A percentile compares a stretch with the other conserved stretches of the same genome.
phyloP scores from a whole-genome alignment of 2,113 vertebrate genomes.

The Herpailurus yagouaroundi region DNA sequence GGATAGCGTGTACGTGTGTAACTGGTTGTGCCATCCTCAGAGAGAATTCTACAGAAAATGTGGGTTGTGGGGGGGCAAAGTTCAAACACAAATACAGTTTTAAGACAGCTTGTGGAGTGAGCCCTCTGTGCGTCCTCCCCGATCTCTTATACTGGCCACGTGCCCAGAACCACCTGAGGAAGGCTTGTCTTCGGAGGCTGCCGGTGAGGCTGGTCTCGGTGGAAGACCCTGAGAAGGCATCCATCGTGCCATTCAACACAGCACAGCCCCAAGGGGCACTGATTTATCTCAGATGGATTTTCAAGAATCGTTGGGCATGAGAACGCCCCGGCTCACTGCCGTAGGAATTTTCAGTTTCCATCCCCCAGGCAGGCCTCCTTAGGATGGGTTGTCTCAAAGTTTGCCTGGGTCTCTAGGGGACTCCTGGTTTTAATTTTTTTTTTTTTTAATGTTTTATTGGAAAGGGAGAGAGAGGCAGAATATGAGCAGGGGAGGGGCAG shows the following conservation, averaged over 20 bases:
- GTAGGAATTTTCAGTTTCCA: not conserved
- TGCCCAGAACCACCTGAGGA: not conserved
- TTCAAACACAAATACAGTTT: not conserved
- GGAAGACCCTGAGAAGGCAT: not conserved
- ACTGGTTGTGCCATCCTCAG: not conserved
- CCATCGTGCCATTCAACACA: not conserved
- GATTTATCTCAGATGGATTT: not conserved
- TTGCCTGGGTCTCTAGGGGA: not conserved
- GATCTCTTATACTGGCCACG: too few relatives aligned
- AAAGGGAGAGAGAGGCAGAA: too few relatives aligned
- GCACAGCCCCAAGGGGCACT: not conserved
- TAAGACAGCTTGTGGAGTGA: not conserved
- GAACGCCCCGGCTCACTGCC: rapidly evolving
- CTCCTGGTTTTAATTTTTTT: too few relatives aligned
- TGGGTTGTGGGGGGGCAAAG: not conserved
- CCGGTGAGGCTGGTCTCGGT: rapidly evolving
- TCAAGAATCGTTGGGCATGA: not conserved
- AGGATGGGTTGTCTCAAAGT: not conserved
- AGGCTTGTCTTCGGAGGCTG: not conserved
- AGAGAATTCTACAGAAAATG: not conserved
- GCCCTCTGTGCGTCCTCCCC: not conserved
- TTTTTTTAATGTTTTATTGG: too few relatives aligned
- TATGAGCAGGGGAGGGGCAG: too few relatives aligned
- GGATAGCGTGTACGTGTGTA: rapidly evolving
- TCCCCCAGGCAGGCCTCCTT: too few relatives aligned